Evolutionary conservation across 92 coral and sea anemone species (phyloP).

Genomic region (Zoanthus sansibaricus): DNA sequence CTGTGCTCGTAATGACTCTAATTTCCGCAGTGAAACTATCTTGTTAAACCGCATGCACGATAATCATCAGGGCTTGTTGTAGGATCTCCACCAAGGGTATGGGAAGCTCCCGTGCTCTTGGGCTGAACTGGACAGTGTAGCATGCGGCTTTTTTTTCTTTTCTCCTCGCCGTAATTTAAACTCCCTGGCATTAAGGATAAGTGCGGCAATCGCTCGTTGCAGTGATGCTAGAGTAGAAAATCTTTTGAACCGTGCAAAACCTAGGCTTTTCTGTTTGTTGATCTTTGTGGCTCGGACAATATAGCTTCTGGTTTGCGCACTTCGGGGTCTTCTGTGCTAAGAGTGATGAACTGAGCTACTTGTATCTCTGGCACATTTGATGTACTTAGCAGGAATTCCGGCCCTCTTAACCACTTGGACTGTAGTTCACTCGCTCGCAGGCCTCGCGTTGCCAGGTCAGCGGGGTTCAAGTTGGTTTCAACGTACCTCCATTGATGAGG

Average conservation of each 20-base stretch:
- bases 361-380: not conserved
- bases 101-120: not conserved
- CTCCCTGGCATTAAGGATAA: too few species aligned
- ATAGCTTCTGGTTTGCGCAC: not conserved
- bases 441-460: conserved; percentile 29
- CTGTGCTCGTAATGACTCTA: not conserved
- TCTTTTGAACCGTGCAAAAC: too few species aligned
- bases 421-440: not conserved
- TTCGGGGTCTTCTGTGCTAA: conserved; percentile 50
- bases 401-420: conserved; percentile 42
- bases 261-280: not conserved
- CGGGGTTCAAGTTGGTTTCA: conserved; percentile 19
- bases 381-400: conserved; percentile 21
- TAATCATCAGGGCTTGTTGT: not conserved
- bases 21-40: not conserved
- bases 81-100: not conserved
- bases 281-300: not conserved
- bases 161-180: too few species aligned
- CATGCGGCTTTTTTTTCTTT: not conserved
- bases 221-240: too few species aligned
- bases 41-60: not conserved
- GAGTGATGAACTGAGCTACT: not conserved
- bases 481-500: conserved; percentile 45
- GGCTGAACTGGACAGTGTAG: not conserved
- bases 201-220: too few species aligned